phyloP scores from a whole-genome alignment of 2,888 invertebrate genomes.

The Oeneis ivallda region DNA sequence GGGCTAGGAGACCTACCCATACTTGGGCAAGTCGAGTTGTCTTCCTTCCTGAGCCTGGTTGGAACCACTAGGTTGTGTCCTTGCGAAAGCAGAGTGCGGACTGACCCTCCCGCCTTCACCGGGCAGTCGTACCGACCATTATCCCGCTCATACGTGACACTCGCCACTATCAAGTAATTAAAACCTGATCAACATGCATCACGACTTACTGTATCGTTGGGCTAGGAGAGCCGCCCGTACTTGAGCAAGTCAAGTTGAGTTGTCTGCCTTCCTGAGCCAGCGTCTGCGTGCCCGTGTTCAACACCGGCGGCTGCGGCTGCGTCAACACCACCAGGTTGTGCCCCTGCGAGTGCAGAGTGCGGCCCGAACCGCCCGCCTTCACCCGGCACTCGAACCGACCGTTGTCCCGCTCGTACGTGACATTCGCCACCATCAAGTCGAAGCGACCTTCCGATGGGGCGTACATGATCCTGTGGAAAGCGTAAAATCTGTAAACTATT shows the following conservation, averaged over 20 bases:
- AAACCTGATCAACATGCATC: too few relatives aligned
- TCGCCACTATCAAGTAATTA: too few relatives aligned
- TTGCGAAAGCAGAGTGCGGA: too few relatives aligned
- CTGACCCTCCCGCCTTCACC: too few relatives aligned
- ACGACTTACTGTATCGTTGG: conserved; percentile 88
- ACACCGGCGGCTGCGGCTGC: conserved; percentile 89
- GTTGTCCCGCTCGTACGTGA: conserved; percentile 94
- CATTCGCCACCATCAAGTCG: conserved; percentile 93
- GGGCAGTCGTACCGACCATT: too few relatives aligned
- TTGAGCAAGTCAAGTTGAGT: conserved; percentile 89
- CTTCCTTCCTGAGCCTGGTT: too few relatives aligned
- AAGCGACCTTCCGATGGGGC: conserved; percentile 91
- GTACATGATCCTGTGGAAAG: conserved; percentile 85
- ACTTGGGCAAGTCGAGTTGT: too few relatives aligned
- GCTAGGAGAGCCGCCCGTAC: conserved; percentile 94
- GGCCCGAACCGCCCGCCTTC: conserved; percentile 91
- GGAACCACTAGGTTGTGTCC: too few relatives aligned
- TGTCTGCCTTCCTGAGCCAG: conserved; percentile 91
- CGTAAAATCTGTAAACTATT: neutral
- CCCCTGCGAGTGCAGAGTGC: conserved; percentile 91
- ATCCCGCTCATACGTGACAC: too few relatives aligned
- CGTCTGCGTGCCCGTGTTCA: conserved; percentile 88
- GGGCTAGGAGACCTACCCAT: too few relatives aligned
- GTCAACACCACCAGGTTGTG: conserved; percentile 93
- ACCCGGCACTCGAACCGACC: conserved; percentile 95